Conservation (phyloP, 2,797 vertebrate genomes). For the Cynopterus sphinx region DNA sequence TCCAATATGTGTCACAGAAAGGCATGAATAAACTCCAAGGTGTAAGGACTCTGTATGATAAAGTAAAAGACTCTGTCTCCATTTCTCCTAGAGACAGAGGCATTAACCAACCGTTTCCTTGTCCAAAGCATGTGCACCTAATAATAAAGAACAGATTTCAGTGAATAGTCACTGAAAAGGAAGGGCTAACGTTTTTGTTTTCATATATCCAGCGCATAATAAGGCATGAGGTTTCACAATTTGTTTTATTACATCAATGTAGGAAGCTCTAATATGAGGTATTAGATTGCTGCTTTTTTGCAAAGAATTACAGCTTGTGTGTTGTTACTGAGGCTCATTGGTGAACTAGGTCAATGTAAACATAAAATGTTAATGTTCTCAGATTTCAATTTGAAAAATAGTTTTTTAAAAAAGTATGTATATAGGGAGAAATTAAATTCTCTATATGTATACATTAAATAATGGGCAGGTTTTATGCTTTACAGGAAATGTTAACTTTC, state of each 20-base stretch:
- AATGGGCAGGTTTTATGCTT: not conserved
- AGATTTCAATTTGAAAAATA: not conserved
- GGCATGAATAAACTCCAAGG: not conserved
- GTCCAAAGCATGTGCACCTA: not conserved
- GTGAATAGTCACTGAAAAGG: not conserved
- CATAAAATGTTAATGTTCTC: not conserved
- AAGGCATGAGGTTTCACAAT: not conserved
- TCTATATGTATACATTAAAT: not conserved
- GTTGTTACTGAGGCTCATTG: not conserved
- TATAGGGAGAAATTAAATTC: not conserved
- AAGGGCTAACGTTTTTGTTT: not conserved
- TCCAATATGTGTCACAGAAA: not conserved
- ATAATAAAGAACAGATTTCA: not conserved
- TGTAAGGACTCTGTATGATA: not conserved
- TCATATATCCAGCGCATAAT: not conserved
- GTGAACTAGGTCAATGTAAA: not conserved
- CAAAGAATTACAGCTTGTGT: not conserved
- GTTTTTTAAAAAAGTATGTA: not conserved
- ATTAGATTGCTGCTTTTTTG: not conserved
- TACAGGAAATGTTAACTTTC: not conserved
- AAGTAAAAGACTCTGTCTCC: not conserved
- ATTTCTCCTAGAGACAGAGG: not conserved
- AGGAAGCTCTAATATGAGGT: not conserved
- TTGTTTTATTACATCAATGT: not conserved
- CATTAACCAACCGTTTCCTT: not conserved